phyloP scores from a whole-genome alignment of 2,888 invertebrate species.

The Drosophila conformis region DNA sequence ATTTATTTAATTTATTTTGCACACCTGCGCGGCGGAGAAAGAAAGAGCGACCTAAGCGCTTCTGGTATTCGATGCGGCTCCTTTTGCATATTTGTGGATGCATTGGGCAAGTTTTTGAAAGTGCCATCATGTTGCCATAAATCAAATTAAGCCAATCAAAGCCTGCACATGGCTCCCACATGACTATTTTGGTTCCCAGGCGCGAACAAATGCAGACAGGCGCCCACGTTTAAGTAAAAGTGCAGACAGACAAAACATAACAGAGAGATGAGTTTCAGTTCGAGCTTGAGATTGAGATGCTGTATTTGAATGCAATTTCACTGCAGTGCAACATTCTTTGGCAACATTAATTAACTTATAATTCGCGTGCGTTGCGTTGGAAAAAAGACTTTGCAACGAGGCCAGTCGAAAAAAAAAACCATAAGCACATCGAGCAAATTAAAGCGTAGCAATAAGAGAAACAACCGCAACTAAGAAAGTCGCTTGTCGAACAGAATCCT shows the following conservation, averaged over 20 bases:
- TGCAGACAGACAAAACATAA: slow-evolving; percentile 46
- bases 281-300: slow-evolving; percentile 19
- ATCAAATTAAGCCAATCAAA: slow-evolving; percentile 77
- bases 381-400: slow-evolving; percentile 29
- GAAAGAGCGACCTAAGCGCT: slow-evolving; percentile 50
- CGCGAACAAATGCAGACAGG: slow-evolving; percentile 39
- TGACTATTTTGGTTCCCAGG: slow-evolving; percentile 51
- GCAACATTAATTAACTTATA: slow-evolving; percentile 65
- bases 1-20: slow-evolving; percentile 78
- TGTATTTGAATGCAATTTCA: slow-evolving; percentile 57
- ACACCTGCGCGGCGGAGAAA: slow-evolving; percentile 70
- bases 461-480: slow-evolving; percentile 63
- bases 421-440: slow-evolving; percentile 33
- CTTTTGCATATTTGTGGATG: slow-evolving; percentile 58
- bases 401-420: slow-evolving; percentile 58
- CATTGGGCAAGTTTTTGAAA: slow-evolving; percentile 53
- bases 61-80: slow-evolving; percentile 59
- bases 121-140: slow-evolving; percentile 52
- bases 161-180: slow-evolving; percentile 49
- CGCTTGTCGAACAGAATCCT: slow-evolving; percentile 63
- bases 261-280: slow-evolving; percentile 4
- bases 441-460: slow-evolving; percentile 56
- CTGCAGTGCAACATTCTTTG: slow-evolving; percentile 60
- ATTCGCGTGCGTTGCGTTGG: slow-evolving; percentile 70
- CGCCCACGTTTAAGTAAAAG: slow-evolving; percentile 53